Evolutionary conservation across 2,888 invertebrate genomes (phyloP).

Genomic region (Capitulum mitella): DNA sequence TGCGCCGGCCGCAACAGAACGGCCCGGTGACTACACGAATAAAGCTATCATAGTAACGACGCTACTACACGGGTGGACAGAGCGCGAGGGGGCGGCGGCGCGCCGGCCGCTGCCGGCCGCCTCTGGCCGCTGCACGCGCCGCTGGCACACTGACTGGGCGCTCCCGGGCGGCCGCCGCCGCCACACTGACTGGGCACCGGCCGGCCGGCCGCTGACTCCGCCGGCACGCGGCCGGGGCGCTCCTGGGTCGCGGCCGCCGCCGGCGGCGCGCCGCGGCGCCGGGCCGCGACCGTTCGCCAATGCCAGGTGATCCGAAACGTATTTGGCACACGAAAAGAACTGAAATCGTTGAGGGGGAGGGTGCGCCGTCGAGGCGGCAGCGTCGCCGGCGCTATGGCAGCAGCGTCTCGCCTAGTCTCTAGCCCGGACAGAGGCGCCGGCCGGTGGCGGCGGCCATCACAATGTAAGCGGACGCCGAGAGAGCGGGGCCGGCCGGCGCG

Average conservation of each 20-base stretch:
- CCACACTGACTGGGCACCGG: neutral
- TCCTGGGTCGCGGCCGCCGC: neutral
- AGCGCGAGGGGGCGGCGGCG: no score
- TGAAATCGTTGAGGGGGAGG: neutral
- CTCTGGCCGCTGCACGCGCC: no score
- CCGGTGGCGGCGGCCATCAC: neutral
- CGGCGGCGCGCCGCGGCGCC: neutral
- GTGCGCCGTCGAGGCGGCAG: neutral
- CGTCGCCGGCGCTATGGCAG: neutral
- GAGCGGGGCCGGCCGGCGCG: neutral
- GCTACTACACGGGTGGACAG: neutral
- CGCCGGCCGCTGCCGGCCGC: no score
- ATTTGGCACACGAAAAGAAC: conserved; percentile 9
- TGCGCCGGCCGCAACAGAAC: neutral
- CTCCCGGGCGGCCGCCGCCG: neutral
- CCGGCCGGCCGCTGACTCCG: no score
- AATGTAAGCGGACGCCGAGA: neutral
- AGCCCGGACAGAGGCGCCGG: no score
- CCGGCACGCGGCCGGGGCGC: neutral
- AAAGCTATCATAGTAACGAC: conserved; percentile 21
- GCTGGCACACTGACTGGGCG: no score
- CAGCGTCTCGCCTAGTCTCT: no score
- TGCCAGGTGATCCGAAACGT: neutral
- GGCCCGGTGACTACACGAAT: neutral
- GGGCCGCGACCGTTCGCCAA: no score